These are phyloP conservation scores for Sycophila texana DNA, from an alignment of 2,888 invertebrate species.

Conservation along the genomic window DNA sequence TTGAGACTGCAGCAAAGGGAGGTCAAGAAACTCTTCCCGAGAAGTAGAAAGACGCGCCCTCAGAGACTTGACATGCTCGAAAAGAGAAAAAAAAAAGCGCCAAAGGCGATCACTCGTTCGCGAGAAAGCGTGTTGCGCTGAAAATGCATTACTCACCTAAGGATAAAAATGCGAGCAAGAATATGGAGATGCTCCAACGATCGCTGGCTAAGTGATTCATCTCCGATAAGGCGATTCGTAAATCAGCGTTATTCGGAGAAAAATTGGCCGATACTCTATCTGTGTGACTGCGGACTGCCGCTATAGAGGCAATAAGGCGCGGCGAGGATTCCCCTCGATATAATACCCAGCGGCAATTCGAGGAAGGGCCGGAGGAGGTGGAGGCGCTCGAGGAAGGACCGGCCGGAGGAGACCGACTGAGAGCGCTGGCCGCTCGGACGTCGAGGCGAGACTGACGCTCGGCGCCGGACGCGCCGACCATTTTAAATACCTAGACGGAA, in stretches of 20 bases:
- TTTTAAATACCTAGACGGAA: constrained; percentile 50
- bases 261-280: too few relatives aligned
- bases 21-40: too few relatives aligned
- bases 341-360: too few relatives aligned
- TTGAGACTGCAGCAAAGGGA: too few relatives aligned
- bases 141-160: constrained; percentile 42
- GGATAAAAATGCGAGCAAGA: constrained; percentile 21
- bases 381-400: neutral
- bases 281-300: too few relatives aligned
- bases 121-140: neutral
- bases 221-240: neutral
- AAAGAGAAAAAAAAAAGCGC: too few relatives aligned
- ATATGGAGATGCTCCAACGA: neutral
- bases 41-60: too few relatives aligned
- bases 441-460: constrained; percentile 50
- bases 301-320: too few relatives aligned
- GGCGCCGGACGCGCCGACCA: constrained; percentile 45
- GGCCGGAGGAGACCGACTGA: neutral
- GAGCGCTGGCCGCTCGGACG: constrained; percentile 39
- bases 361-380: neutral
- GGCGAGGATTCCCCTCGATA: too few relatives aligned
- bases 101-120: too few relatives aligned
- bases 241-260: neutral
- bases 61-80: too few relatives aligned
- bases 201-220: constrained; percentile 25